These are phyloP conservation scores for Falco biarmicus DNA, from an alignment of 2,797 vertebrate species.

Conservation along the genomic window DNA sequence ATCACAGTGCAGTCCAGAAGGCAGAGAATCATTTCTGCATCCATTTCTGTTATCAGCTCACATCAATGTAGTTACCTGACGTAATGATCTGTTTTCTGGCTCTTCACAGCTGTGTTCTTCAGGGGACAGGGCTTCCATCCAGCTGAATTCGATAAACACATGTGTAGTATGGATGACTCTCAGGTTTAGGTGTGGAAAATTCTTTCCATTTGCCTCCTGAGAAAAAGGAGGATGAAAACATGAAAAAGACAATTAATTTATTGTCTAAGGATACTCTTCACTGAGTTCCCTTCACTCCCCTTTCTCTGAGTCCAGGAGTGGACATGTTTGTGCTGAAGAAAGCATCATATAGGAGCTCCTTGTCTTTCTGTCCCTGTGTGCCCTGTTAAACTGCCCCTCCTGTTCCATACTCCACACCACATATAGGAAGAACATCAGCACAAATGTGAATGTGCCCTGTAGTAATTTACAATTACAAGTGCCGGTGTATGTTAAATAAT, in stretches of 20 bases:
- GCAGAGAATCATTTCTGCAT: not conserved
- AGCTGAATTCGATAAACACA: not conserved
- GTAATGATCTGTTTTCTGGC: not conserved
- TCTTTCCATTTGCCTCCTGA: not conserved
- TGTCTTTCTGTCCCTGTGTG: not conserved
- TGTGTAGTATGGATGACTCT: not conserved
- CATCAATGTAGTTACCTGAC: not conserved
- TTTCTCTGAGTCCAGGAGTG: not conserved
- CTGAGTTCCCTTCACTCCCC: not conserved
- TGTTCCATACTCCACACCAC: not conserved
- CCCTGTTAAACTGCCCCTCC: not conserved
- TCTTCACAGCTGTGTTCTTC: not conserved
- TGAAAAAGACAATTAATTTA: not conserved
- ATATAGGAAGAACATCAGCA: not conserved
- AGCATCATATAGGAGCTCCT: not conserved
- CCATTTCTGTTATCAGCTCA: not conserved
- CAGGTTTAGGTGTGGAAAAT: not conserved
- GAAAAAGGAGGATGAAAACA: not conserved
- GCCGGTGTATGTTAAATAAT: not conserved
- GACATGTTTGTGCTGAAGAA: not conserved
- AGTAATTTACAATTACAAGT: not conserved
- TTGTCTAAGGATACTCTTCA: not conserved
- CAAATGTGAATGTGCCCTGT: not conserved
- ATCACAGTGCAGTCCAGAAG: not conserved
- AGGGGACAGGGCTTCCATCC: not conserved